Evolutionary conservation across 2,113 vertebrate species (phyloP), one percentile per base, ranked within the genome.

Genomic region (Dipodomys merriami): DNA sequence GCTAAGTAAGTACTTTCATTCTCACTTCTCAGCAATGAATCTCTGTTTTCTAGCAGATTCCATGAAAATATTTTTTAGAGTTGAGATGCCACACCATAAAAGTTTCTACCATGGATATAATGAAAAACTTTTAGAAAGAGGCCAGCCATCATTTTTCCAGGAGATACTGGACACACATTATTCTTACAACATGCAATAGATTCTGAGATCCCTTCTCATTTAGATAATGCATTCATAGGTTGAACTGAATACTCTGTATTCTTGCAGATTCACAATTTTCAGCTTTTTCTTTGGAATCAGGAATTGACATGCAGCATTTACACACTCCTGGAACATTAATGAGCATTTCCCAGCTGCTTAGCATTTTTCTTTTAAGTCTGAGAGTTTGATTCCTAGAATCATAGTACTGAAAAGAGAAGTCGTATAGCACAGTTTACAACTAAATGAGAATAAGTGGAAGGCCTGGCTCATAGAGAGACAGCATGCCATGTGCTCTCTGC

Each of bases 11-110:
- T 86, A n/a, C 46, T 81, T 92, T 79, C 35, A 5, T 23, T 81
- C 35, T 91, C 60, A 71, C 76, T 91, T 88, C 83, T 83, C 33
- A 83, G 87, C 73, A 89, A 82, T 79, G 93, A 96, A 93, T 95
- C 80, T 93, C 46, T 44, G 72, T 62, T 88, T 73, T 94, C 77
- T 64, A 80, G 86, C 83, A 68, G 83, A 93, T 80, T 91, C 57
- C 44, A 86, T 69, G n/a, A 67, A 76, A 81, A 90, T 49, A 35
- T 8, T 91, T 88, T 44, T 76, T 69, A 78, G 39, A 88, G 30
- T 27, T 87, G 29, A 69, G 89, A 93, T 73, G 5, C 22, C 44
- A 1, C 39, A 93, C 73, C 86, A 39, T 30, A 92, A 91, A 94
- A 71, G 23, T 53, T 81, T 83, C 25, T n/a, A 88, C 79, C 46